Conservation (phyloP, 1,140 invertebrate genomes). For the Drosophila ohnishii region DNA sequence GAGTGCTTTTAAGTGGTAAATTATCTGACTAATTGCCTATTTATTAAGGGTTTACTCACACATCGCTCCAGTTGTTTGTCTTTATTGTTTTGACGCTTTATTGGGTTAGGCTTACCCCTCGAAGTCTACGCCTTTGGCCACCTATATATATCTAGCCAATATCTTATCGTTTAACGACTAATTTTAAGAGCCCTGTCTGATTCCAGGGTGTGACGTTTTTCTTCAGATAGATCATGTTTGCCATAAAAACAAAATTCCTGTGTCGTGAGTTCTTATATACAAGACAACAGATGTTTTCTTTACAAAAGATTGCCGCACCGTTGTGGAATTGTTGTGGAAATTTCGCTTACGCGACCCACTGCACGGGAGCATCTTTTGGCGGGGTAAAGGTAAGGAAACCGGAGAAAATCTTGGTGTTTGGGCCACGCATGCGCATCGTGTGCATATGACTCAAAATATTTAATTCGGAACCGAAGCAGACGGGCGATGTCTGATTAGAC, state of each 20-base stretch:
- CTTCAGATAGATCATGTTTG: conserved; percentile 39
- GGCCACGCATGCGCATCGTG: conserved; percentile 53
- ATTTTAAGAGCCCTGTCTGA: conserved; percentile 32
- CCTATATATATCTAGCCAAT: conserved; percentile 37
- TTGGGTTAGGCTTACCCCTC: conserved; percentile 29
- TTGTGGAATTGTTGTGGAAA: background rate
- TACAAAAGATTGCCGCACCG: conserved; percentile 4
- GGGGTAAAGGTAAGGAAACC: background rate
- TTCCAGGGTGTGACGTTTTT: conserved; percentile 41
- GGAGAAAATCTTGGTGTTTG: conserved; percentile 8
- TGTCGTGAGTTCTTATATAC: conserved; percentile 26
- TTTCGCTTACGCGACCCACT: conserved; percentile 17
- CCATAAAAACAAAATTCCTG: conserved; percentile 36
- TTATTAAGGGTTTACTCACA: conserved; percentile 42
- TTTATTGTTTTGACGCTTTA: conserved; percentile 31
- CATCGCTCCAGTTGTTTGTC: conserved; percentile 4
- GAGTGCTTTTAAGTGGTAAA: conserved; percentile 17
- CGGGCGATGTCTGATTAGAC: conserved; percentile 25
- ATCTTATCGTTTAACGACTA: conserved; percentile 54
- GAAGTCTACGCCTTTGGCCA: background rate
- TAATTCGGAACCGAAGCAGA: conserved; percentile 18
- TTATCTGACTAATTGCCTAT: conserved; percentile 50
- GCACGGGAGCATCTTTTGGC: conserved; percentile 24
- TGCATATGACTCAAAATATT: conserved; percentile 55
- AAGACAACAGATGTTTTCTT: conserved; percentile 52